Conservation (phyloP, 2,888 invertebrate genomes). For the Drosophila diplacantha region DNA sequence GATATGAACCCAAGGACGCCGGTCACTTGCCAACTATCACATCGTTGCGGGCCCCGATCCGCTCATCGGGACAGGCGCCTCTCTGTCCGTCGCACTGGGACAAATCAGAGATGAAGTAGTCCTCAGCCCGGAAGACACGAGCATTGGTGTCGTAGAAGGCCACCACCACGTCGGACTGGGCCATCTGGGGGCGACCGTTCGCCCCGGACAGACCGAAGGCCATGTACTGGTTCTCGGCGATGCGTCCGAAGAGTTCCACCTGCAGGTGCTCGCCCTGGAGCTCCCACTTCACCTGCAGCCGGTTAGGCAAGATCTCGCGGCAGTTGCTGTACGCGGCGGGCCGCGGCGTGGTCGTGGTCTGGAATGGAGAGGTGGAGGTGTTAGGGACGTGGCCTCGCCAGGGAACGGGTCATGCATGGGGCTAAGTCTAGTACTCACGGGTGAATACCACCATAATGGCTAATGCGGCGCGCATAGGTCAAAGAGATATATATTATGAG, state of each 20-base stretch:
- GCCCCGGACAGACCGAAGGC: conserved; percentile 91
- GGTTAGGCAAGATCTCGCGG: conserved; percentile 88
- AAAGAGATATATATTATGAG: conserved; percentile 67
- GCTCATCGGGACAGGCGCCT: conserved; percentile 91
- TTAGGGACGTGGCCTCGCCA: neutral
- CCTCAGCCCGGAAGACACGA: conserved; percentile 85
- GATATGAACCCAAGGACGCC: neutral
- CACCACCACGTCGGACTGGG: conserved; percentile 89
- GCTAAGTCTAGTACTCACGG: conserved; percentile 84
- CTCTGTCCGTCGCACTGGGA: conserved; percentile 89
- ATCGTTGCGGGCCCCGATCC: conserved; percentile 89
- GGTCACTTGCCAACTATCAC: conserved; percentile 80
- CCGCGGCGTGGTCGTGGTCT: conserved; percentile 88
- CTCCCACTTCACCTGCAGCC: conserved; percentile 93
- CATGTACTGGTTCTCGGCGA: conserved; percentile 91
- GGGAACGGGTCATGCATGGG: conserved; percentile 42
- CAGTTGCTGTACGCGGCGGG: conserved; percentile 86
- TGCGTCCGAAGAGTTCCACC: conserved; percentile 87
- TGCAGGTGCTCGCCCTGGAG: conserved; percentile 86
- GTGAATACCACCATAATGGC: conserved; percentile 96
- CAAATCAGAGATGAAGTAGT: conserved; percentile 89
- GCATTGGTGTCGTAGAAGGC: conserved; percentile 83
- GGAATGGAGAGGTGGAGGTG: conserved; percentile 47
- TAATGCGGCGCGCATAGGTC: conserved; percentile 77
- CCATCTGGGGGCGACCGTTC: conserved; percentile 86